These are phyloP conservation scores for Coelinius sp. DNA, from an alignment of 2,888 invertebrate species.

Conservation along the genomic window DNA sequence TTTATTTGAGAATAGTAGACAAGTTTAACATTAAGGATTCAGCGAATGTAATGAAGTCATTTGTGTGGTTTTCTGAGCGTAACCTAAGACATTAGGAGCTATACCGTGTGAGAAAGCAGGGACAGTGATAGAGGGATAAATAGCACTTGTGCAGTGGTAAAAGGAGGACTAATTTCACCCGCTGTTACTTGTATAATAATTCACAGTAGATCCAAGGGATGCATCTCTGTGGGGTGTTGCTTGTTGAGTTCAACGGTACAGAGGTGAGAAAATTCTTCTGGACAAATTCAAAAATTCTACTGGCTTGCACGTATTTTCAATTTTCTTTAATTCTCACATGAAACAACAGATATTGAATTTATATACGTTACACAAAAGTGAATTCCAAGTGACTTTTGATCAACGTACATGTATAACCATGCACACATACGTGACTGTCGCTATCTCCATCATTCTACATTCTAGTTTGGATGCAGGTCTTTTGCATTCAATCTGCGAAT, in stretches of 20 bases:
- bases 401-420: slow-evolving; percentile 29
- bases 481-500: background rate
- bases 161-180: slow-evolving; percentile 62
- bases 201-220: slow-evolving; percentile 43
- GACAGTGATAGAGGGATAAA: slow-evolving; percentile 32
- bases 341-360: slow-evolving; percentile 28
- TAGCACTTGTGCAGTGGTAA: slow-evolving; percentile 45
- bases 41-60: slow-evolving; percentile 61
- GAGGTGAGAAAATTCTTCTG: slow-evolving; percentile 46
- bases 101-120: slow-evolving; percentile 32
- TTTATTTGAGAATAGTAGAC: background rate
- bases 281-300: slow-evolving; percentile 6
- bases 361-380: slow-evolving; percentile 23
- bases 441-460: background rate
- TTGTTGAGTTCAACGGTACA: slow-evolving; percentile 31
- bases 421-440: slow-evolving; percentile 19
- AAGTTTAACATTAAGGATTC: slow-evolving; percentile 31
- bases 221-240: background rate
- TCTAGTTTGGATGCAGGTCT: background rate
- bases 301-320: background rate
- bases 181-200: slow-evolving; percentile 58
- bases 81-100: slow-evolving; percentile 27
- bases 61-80: slow-evolving; percentile 55
- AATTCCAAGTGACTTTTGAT: slow-evolving; percentile 35
- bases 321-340: slow-evolving; percentile 1